Conservation (phyloP, 2,113 vertebrate species). For the Gallinago undulata region DNA sequence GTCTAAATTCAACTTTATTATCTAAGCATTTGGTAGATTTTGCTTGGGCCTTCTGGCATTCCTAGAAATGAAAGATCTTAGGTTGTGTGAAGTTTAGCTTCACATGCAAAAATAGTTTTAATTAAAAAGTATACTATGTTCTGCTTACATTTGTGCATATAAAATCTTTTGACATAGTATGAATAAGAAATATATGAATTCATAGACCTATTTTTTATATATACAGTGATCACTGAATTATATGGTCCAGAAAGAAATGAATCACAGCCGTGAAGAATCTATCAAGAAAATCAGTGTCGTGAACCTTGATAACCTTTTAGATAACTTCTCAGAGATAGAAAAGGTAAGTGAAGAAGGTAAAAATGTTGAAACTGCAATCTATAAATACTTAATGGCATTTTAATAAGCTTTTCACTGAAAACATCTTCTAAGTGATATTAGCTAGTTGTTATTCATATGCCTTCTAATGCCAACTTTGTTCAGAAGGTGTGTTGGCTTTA, state of each 20-base stretch:
- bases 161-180: background rate
- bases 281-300: conserved; percentile 68
- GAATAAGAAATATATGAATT: background rate
- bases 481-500: background rate
- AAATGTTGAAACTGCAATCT: background rate
- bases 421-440: background rate
- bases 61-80: background rate
- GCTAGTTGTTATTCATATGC: background rate
- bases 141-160: background rate
- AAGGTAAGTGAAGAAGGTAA: conserved; percentile 72
- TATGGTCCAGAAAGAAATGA: conserved; percentile 15
- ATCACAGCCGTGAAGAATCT: conserved; percentile 24
- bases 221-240: background rate
- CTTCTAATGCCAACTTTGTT: background rate
- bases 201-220: background rate
- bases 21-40: background rate
- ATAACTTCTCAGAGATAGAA: conserved; percentile 83
- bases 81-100: background rate
- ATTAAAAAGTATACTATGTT: background rate
- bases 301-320: conserved; percentile 82
- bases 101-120: background rate
- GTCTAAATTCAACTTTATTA: background rate
- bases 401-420: background rate
- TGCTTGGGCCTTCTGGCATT: background rate
- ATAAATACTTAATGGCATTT: background rate